A percentile compares a stretch with the other conserved stretches of the same genome.
These are phyloP conservation scores for Ormyrus labotus DNA, from an alignment of 2,888 invertebrate genomes.

Conservation along the genomic window DNA sequence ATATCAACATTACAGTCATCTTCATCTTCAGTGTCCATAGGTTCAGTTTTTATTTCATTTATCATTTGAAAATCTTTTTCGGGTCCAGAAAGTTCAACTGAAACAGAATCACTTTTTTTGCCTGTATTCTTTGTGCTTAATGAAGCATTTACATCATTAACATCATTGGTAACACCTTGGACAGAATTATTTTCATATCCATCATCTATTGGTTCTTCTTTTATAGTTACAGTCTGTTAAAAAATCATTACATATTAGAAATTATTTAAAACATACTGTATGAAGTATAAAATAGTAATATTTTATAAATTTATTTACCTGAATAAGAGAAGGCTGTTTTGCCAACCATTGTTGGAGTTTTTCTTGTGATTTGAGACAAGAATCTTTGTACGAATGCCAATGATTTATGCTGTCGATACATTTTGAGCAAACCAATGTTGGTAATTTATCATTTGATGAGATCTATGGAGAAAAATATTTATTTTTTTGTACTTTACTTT, in stretches of 20 bases:
- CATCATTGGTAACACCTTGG: slow-evolving; percentile 59
- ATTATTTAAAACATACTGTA: neutral
- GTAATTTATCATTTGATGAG: slow-evolving; percentile 80
- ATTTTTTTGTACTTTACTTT: no score
- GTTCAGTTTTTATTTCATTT: slow-evolving; percentile 74
- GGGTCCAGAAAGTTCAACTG: neutral
- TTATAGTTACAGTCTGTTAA: slow-evolving; percentile 69
- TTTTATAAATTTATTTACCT: slow-evolving; percentile 56
- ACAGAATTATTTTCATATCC: slow-evolving; percentile 68
- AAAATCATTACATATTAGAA: slow-evolving; percentile 29
- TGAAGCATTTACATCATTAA: slow-evolving; percentile 21
- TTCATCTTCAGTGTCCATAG: slow-evolving; percentile 69
- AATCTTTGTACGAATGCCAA: slow-evolving; percentile 82
- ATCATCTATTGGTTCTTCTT: slow-evolving; percentile 78
- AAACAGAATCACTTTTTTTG: no score
- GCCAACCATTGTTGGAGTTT: slow-evolving; percentile 80
- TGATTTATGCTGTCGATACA: slow-evolving; percentile 82
- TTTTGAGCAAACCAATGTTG: slow-evolving; percentile 81
- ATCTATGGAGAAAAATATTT: slow-evolving; percentile 79
- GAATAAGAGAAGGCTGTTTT: slow-evolving; percentile 59
- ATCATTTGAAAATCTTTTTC: slow-evolving; percentile 15
- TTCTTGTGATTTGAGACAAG: slow-evolving; percentile 82
- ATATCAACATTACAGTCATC: slow-evolving; percentile 64
- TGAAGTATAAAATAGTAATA: slow-evolving; percentile 2
- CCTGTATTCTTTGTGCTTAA: no score